These are phyloP conservation scores for Triops longicaudatus DNA, from an alignment of 1,140 invertebrate genomes.

Conservation along the genomic window DNA sequence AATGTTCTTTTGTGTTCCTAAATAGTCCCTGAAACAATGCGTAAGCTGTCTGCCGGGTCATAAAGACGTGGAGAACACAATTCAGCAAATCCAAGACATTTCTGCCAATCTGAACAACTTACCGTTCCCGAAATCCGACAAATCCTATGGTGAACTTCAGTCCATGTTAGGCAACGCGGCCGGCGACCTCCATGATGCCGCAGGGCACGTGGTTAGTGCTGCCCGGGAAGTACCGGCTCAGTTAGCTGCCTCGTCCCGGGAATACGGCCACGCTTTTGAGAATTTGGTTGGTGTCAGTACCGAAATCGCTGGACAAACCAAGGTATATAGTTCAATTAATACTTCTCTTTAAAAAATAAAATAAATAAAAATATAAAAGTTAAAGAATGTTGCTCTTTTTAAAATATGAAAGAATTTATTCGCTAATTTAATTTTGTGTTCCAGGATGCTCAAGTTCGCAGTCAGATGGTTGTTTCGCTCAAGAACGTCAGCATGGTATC, in stretches of 20 bases:
- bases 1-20: no score
- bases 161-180: conserved; percentile 73
- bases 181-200: conserved; percentile 68
- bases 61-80: conserved; percentile 76
- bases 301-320: conserved; percentile 71
- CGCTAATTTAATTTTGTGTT: conserved; percentile 25
- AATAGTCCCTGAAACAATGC: conserved; percentile 49
- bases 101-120: conserved; percentile 53
- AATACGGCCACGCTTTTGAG: conserved; percentile 69
- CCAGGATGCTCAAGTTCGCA: conserved; percentile 57
- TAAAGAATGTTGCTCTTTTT: background rate
- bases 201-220: conserved; percentile 65
- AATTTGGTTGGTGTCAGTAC: conserved; percentile 64
- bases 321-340: conserved; percentile 39
- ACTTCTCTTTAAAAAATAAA: no score
- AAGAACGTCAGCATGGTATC: conserved; percentile 81
- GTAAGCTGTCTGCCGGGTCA: conserved; percentile 80
- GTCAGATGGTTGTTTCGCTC: conserved; percentile 72
- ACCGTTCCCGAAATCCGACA: conserved; percentile 60
- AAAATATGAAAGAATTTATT: conserved; percentile 20
- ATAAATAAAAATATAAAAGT: no score
- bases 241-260: conserved; percentile 60
- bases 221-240: conserved; percentile 53
- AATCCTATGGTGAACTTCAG: conserved; percentile 73
- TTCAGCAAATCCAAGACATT: conserved; percentile 67